A percentile compares a stretch with the other conserved stretches of the same genome.
phyloP scores from a whole-genome alignment of 2,797 vertebrate species.

The Picus viridis region DNA sequence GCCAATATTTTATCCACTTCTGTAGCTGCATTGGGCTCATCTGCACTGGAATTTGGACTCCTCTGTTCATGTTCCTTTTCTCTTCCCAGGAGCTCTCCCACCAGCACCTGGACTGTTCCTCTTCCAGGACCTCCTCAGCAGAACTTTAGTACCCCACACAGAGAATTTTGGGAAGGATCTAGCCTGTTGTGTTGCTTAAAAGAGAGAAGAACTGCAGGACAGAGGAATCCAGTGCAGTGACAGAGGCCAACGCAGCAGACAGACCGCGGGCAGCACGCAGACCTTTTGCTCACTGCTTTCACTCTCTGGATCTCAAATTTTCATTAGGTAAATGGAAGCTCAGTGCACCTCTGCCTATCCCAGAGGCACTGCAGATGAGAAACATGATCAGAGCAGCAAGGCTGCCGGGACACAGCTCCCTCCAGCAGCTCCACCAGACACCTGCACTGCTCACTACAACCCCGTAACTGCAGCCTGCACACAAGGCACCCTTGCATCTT shows the following conservation, averaged over 20 bases:
- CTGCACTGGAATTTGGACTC: not conserved
- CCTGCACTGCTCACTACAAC: rapidly evolving
- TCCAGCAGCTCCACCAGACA: not conserved
- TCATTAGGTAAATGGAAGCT: not conserved
- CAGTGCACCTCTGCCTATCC: not conserved
- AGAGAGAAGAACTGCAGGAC: not conserved
- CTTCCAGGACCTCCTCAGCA: not conserved
- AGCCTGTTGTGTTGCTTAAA: not conserved
- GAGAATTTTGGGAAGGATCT: not conserved
- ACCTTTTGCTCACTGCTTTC: not conserved
- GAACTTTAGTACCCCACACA: not conserved
- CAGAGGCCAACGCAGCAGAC: not conserved
- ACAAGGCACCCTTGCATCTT: not conserved
- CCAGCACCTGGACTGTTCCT: not conserved
- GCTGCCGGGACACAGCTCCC: not conserved
- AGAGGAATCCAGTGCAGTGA: not conserved
- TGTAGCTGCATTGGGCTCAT: conserved; percentile 1
- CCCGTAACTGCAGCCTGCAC: not conserved
- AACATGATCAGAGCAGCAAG: not conserved
- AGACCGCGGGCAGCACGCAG: rapidly evolving
- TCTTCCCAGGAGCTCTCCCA: not conserved
- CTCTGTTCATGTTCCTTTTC: not conserved
- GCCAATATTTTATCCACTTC: not conserved
- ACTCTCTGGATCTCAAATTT: not conserved
- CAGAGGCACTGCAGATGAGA: not conserved